phyloP scores from a whole-genome alignment of 1,140 invertebrate genomes.

The Temnothorax longispinosus region DNA sequence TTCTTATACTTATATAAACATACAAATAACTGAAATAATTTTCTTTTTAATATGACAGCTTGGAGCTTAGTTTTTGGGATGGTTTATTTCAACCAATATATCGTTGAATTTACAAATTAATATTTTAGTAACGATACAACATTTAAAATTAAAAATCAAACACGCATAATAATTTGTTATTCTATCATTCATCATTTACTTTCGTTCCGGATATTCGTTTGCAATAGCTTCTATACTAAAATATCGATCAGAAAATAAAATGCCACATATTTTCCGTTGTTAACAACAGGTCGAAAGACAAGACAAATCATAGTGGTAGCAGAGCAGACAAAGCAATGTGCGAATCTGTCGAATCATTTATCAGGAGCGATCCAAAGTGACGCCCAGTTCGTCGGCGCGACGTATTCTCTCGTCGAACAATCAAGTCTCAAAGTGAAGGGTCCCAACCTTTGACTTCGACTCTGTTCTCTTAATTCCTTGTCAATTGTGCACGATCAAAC shows the following conservation, averaged over 20 bases:
- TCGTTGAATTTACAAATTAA: slow-evolving; percentile 13
- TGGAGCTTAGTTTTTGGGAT: background rate
- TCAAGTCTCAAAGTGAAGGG: slow-evolving; percentile 38
- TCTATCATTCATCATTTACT: background rate
- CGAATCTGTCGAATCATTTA: slow-evolving; percentile 44
- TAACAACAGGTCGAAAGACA: background rate
- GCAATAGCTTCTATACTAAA: background rate
- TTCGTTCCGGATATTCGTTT: background rate
- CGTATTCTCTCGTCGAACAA: slow-evolving; percentile 51
- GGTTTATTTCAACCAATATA: background rate
- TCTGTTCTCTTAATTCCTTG: slow-evolving; percentile 59
- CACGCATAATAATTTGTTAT: background rate
- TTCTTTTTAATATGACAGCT: background rate
- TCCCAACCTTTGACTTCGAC: slow-evolving; percentile 21
- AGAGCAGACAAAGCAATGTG: background rate
- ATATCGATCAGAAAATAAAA: slow-evolving; percentile 1
- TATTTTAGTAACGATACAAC: background rate
- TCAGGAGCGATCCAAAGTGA: background rate
- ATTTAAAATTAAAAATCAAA: slow-evolving; percentile 6
- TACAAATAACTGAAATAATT: background rate
- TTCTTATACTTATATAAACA: background rate
- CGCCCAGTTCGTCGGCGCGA: slow-evolving; percentile 11
- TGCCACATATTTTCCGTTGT: background rate
- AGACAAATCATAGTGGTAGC: background rate
- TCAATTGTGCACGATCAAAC: slow-evolving; percentile 53